phyloP scores from a whole-genome alignment of 1,140 invertebrate species.

The Steinernema feltiae region DNA sequence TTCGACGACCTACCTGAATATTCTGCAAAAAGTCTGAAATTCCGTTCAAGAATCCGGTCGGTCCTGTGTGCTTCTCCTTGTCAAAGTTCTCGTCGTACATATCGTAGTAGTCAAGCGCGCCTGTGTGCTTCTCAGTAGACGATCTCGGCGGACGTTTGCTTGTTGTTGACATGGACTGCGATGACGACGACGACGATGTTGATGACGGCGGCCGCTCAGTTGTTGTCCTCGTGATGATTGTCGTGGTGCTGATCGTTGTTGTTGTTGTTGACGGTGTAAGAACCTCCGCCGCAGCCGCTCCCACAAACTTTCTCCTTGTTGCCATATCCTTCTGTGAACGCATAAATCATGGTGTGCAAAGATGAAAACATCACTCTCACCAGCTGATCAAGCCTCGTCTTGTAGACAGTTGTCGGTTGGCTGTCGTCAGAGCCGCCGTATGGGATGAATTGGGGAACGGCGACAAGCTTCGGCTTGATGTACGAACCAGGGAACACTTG shows the following conservation, averaged over 20 bases:
- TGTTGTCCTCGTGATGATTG: not conserved
- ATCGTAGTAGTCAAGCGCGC: not conserved
- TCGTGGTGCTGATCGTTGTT: not conserved
- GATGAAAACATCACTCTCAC: not conserved
- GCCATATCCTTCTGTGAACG: not conserved
- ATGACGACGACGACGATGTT: not conserved
- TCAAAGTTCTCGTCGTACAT: conserved; percentile 9
- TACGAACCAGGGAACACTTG: not conserved
- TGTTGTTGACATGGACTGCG: not conserved
- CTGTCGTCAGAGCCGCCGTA: not conserved
- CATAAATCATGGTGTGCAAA: not conserved
- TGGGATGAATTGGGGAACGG: not conserved
- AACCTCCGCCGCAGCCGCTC: too few species aligned
- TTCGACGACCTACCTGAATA: too few species aligned
- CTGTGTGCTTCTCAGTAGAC: not conserved
- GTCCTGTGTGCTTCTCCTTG: not conserved
- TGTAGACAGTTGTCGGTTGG: not conserved
- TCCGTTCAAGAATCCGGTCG: not conserved
- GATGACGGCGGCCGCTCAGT: not conserved
- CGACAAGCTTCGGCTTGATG: not conserved
- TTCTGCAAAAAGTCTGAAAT: conserved; percentile 11
- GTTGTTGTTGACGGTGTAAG: too few species aligned
- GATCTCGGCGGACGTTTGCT: not conserved
- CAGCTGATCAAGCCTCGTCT: not conserved
- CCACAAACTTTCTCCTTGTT: not conserved